phyloP scores from a whole-genome alignment of 2,888 invertebrate genomes.

The Drosophila paramelanica region DNA sequence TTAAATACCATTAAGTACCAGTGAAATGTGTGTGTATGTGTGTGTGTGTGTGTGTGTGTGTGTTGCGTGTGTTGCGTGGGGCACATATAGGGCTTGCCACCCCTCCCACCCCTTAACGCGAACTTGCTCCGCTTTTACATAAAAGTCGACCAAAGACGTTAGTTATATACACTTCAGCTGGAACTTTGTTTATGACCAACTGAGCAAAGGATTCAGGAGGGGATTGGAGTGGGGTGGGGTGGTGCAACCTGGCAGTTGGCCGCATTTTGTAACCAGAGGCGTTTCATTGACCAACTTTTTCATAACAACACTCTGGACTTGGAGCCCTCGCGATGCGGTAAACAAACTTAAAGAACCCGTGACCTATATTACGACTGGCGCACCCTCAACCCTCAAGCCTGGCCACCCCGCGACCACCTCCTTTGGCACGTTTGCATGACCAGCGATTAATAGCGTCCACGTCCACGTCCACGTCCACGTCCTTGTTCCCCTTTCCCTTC shows the following conservation, averaged over 20 bases:
- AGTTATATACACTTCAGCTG: conserved; percentile 48
- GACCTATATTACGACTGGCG: conserved; percentile 52
- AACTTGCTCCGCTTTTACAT: conserved; percentile 50
- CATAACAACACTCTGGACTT: conserved; percentile 47
- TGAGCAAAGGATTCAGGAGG: background rate
- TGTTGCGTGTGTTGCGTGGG: conserved; percentile 10
- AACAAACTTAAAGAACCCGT: conserved; percentile 66
- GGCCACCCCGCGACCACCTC: background rate
- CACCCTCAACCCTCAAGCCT: background rate
- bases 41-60: conserved; percentile 1
- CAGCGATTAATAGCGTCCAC: background rate
- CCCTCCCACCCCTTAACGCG: background rate
- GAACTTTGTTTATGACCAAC: conserved; percentile 41
- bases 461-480: conserved; percentile 40
- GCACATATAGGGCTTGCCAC: conserved; percentile 34
- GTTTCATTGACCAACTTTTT: conserved; percentile 57
- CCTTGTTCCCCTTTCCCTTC: background rate
- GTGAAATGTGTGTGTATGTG: background rate
- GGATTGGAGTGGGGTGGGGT: background rate
- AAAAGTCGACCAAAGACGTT: conserved; percentile 38
- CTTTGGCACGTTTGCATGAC: background rate
- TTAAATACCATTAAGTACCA: conserved; percentile 12
- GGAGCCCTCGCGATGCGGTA: conserved; percentile 53
- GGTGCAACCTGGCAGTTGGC: conserved; percentile 10
- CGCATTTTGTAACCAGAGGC: conserved; percentile 39